phyloP scores from a whole-genome alignment of 2,113 vertebrate species.

The Neogobius melanostomus region DNA sequence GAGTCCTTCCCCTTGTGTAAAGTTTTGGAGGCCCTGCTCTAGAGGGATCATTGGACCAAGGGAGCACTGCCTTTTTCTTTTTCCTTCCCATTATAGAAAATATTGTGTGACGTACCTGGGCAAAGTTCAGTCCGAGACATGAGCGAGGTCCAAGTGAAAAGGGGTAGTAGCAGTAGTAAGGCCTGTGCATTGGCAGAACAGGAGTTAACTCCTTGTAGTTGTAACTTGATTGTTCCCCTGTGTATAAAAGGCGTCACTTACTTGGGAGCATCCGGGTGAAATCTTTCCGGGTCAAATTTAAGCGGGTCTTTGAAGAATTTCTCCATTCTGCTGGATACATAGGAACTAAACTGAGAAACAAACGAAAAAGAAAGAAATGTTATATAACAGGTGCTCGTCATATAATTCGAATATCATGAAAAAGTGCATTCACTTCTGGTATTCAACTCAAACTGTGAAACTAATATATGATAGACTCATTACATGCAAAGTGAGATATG shows the following conservation, averaged over 20 bases:
- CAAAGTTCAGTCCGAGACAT: slow-evolving; percentile 87
- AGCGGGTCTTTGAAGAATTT: slow-evolving; percentile 86
- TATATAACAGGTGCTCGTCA: too few relatives aligned
- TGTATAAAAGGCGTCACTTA: slow-evolving; percentile 60
- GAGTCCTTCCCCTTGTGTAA: too few relatives aligned
- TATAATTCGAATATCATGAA: background rate
- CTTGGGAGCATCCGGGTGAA: slow-evolving; percentile 85
- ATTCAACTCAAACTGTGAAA: too few relatives aligned
- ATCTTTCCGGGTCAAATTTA: slow-evolving; percentile 89
- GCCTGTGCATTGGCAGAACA: slow-evolving; percentile 48
- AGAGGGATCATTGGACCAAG: too few relatives aligned
- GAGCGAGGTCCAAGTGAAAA: slow-evolving; percentile 88
- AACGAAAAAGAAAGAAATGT: too few relatives aligned
- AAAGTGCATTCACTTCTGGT: too few relatives aligned
- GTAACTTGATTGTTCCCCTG: background rate
- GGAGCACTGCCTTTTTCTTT: too few relatives aligned
- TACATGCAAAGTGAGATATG: too few relatives aligned
- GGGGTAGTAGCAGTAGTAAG: slow-evolving; percentile 83
- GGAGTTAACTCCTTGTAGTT: background rate
- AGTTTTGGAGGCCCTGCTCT: too few relatives aligned
- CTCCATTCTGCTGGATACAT: slow-evolving; percentile 81
- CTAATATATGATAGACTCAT: too few relatives aligned
- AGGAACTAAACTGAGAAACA: slow-evolving; percentile 72
- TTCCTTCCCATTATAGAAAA: background rate
- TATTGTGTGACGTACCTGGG: slow-evolving; percentile 78